A percentile compares a stretch with the other conserved stretches of the same genome.
These are phyloP conservation scores for Anoplopoma fimbria DNA, from an alignment of 2,113 vertebrate species.

Conservation along the genomic window DNA sequence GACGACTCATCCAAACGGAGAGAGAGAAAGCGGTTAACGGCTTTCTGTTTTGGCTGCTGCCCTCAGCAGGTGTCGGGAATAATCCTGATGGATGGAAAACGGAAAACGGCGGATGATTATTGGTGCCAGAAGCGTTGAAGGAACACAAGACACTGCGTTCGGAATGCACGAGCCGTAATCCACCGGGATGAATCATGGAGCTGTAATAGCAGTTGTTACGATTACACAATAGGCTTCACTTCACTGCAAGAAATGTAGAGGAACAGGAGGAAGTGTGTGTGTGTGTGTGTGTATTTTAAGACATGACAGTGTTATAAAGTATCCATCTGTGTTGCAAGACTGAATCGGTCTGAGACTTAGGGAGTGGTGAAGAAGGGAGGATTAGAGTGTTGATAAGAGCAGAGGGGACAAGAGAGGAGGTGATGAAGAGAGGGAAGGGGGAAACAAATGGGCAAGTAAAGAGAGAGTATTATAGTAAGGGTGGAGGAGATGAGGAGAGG, in stretches of 20 bases:
- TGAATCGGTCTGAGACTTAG: slow-evolving; percentile 1
- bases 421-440: slow-evolving; percentile 5
- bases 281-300: slow-evolving; percentile 5
- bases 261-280: slow-evolving; percentile 33
- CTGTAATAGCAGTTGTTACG: slow-evolving; percentile 57
- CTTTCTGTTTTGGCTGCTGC: slow-evolving; percentile 58
- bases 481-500: not conserved
- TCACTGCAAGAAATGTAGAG: slow-evolving; percentile 30
- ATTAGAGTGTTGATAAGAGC: slow-evolving; percentile 24
- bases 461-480: not conserved
- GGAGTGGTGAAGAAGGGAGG: slow-evolving; percentile 16
- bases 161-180: slow-evolving; percentile 64
- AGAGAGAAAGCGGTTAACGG: slow-evolving; percentile 51
- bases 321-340: slow-evolving; percentile 48
- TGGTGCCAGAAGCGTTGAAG: slow-evolving; percentile 56
- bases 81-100: slow-evolving; percentile 69
- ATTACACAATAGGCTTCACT: slow-evolving; percentile 61
- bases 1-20: slow-evolving; percentile 17
- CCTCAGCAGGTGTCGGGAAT: slow-evolving; percentile 63
- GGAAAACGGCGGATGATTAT: slow-evolving; percentile 57
- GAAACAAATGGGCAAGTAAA: not conserved
- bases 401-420: slow-evolving; percentile 1
- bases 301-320: slow-evolving; percentile 40
- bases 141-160: slow-evolving; percentile 36
- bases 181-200: slow-evolving; percentile 63